Evolutionary conservation across 2,797 vertebrate species (phyloP).

Genomic region (Danio albolineatus): DNA sequence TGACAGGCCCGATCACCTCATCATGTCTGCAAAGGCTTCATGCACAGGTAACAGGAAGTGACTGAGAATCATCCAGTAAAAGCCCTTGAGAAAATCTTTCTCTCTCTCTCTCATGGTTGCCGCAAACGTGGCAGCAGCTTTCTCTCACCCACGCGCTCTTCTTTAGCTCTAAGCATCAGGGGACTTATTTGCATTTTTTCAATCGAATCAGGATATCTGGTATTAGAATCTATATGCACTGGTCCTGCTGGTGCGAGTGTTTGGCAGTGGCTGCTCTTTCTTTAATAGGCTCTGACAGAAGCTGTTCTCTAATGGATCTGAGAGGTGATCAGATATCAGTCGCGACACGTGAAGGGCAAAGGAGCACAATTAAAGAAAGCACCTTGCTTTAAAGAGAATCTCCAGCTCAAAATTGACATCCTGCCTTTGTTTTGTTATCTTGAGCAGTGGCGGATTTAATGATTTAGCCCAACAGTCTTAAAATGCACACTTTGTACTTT

Average conservation of each 20-base stretch:
- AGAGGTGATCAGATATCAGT: slow-evolving; percentile 52
- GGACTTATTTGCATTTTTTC: slow-evolving; percentile 66
- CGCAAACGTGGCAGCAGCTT: slow-evolving; percentile 8
- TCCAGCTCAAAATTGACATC: background rate
- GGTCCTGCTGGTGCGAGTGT: slow-evolving; percentile 62
- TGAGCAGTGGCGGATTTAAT: no score
- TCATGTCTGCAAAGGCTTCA: slow-evolving; percentile 32
- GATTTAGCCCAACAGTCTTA: no score
- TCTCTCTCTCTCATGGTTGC: background rate
- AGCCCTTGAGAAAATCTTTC: slow-evolving; percentile 40
- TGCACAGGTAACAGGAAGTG: slow-evolving; percentile 52
- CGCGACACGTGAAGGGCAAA: slow-evolving; percentile 51
- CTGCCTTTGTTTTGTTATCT: background rate
- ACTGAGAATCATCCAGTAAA: slow-evolving; percentile 29
- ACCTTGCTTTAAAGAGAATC: slow-evolving; percentile 28
- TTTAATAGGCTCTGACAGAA: slow-evolving; percentile 58
- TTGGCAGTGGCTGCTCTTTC: slow-evolving; percentile 61
- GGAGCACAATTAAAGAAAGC: slow-evolving; percentile 36
- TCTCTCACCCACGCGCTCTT: slow-evolving; percentile 43
- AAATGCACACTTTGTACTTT: no score
- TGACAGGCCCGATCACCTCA: slow-evolving; percentile 50
- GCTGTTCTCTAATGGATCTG: slow-evolving; percentile 45
- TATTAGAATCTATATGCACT: slow-evolving; percentile 77
- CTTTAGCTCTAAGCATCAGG: slow-evolving; percentile 64
- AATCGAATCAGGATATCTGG: slow-evolving; percentile 73